Conservation (phyloP, 2,797 vertebrate species). For the Argya squamiceps region DNA sequence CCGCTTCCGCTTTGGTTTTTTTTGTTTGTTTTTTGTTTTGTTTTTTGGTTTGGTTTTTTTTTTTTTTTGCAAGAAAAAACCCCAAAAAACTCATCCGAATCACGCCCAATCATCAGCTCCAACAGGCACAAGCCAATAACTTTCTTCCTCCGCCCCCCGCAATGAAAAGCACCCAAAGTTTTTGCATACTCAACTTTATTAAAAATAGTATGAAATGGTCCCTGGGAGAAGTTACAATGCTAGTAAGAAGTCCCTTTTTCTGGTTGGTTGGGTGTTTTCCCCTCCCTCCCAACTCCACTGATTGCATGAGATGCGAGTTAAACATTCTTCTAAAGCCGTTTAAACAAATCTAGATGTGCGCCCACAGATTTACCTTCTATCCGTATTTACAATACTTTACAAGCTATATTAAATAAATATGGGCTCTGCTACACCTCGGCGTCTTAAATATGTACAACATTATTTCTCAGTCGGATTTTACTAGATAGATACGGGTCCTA, state of each 20-base stretch:
- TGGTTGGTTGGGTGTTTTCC: not conserved
- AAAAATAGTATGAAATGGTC: constrained; percentile 51
- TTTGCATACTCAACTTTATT: constrained; percentile 44
- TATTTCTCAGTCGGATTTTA: constrained; percentile 52
- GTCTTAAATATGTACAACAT: constrained; percentile 70
- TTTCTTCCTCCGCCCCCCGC: not conserved
- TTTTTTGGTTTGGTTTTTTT: no score
- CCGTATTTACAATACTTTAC: constrained; percentile 75
- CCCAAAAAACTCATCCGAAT: accelerated
- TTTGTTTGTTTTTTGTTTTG: not conserved
- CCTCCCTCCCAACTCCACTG: not conserved
- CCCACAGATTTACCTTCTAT: constrained; percentile 53
- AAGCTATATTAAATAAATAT: constrained; percentile 81
- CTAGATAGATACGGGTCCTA: not conserved
- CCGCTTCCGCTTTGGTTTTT: not conserved
- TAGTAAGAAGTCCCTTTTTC: not conserved
- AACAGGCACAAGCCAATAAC: accelerated
- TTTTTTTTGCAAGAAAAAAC: no score
- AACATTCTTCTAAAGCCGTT: not conserved
- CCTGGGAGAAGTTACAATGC: constrained; percentile 19
- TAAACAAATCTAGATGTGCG: not conserved
- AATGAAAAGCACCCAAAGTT: not conserved
- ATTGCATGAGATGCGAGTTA: not conserved
- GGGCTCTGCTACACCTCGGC: constrained; percentile 51
- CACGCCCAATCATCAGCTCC: not conserved